Evolutionary conservation across 2,888 invertebrate species (phyloP).

Genomic region (Polyploca ridens): DNA sequence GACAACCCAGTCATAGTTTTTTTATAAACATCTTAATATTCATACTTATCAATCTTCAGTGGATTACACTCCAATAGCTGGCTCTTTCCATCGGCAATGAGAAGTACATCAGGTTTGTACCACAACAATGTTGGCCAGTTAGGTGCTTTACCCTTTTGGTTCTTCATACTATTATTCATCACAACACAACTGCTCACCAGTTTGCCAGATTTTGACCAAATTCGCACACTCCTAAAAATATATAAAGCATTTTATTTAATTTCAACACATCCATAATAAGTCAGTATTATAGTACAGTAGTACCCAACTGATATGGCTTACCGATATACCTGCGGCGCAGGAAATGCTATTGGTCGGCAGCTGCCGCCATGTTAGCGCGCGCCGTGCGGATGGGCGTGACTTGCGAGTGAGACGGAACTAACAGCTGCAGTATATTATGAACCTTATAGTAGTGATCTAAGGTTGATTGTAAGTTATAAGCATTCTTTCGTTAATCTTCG

Average conservation of each 20-base stretch:
- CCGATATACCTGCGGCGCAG: too few relatives aligned
- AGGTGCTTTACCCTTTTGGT: constrained; percentile 42
- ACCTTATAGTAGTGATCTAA: too few relatives aligned
- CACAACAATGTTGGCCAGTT: constrained; percentile 84
- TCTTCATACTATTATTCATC: constrained; percentile 33
- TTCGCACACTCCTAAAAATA: constrained; percentile 78
- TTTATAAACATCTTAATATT: constrained; percentile 7
- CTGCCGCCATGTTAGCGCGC: too few relatives aligned
- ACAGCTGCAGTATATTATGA: too few relatives aligned
- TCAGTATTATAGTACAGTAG: too few relatives aligned
- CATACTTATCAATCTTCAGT: constrained; percentile 65
- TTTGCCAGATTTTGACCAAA: constrained; percentile 88
- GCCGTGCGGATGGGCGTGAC: too few relatives aligned
- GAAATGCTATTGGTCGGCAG: too few relatives aligned
- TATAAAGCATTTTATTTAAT: constrained; percentile 5
- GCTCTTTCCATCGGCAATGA: constrained; percentile 84
- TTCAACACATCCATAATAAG: not conserved
- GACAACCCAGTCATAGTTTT: too few relatives aligned
- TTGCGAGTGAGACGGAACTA: too few relatives aligned
- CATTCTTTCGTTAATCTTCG: too few relatives aligned
- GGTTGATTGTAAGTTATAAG: too few relatives aligned
- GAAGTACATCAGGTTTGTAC: constrained; percentile 82
- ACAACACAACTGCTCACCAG: constrained; percentile 56
- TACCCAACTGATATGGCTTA: too few relatives aligned
- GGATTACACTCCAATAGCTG: constrained; percentile 87